Evolutionary conservation across 2,888 invertebrate genomes (phyloP).

Genomic region (Hecatera dysodea): DNA sequence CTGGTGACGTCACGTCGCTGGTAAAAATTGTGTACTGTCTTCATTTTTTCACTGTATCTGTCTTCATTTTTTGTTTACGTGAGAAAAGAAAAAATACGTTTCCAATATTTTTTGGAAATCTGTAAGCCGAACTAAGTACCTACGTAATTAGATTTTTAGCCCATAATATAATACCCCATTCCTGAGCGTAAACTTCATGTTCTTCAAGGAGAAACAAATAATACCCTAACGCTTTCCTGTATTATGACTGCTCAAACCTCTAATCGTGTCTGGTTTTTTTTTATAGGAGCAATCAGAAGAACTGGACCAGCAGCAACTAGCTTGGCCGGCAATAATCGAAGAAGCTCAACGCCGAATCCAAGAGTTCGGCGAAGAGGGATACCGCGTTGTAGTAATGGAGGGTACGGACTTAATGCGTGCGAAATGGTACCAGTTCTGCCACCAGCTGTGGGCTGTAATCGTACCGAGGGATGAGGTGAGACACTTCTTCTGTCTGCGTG

Average conservation of each 20-base stretch:
- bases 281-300: conserved; percentile 90
- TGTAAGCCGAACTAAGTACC: too few relatives aligned
- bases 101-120: too few relatives aligned
- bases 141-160: too few relatives aligned
- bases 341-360: conserved; percentile 92
- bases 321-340: conserved; percentile 97
- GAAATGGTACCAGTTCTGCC: conserved; percentile 95
- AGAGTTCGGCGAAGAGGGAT: conserved; percentile 88
- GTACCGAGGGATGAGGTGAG: conserved; percentile 95
- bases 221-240: too few relatives aligned
- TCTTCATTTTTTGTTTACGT: too few relatives aligned
- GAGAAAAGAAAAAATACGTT: too few relatives aligned
- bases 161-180: too few relatives aligned
- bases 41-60: too few relatives aligned
- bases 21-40: too few relatives aligned
- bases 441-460: conserved; percentile 98
- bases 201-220: neutral
- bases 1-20: too few relatives aligned
- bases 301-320: conserved; percentile 92
- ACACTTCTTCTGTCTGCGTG: too few relatives aligned
- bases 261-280: neutral
- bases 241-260: too few relatives aligned
- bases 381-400: conserved; percentile 95
- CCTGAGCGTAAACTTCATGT: neutral
- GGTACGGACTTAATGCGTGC: conserved; percentile 98